Conservation (phyloP, 1,140 invertebrate genomes). For the Leptoteleia sp. region DNA sequence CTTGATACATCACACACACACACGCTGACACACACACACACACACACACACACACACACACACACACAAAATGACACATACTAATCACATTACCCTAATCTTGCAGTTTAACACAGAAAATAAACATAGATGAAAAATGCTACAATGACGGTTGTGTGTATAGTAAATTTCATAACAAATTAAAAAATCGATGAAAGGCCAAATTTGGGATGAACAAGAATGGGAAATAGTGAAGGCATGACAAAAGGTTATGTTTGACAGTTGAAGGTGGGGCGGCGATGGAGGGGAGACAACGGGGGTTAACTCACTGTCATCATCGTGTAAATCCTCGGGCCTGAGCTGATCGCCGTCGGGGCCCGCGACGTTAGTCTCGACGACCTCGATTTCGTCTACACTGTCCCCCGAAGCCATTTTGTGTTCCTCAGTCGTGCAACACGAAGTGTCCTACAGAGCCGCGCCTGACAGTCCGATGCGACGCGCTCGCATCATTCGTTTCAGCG, state of each 20-base stretch:
- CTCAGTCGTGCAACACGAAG: conserved; percentile 38
- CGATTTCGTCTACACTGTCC: conserved; percentile 85
- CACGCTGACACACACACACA: no score
- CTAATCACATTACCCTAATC: conserved; percentile 57
- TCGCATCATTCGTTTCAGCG: conserved; percentile 48
- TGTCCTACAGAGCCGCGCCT: conserved; percentile 59
- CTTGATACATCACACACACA: no score
- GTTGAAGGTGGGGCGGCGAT: conserved; percentile 36
- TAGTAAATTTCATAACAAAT: no score
- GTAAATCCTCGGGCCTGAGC: conserved; percentile 74
- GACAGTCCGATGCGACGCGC: conserved; percentile 53
- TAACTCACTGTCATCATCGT: conserved; percentile 79
- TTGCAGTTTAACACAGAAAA: not conserved
- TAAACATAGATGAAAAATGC: conserved; percentile 2
- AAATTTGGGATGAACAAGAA: not conserved
- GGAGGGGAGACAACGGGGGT: not conserved
- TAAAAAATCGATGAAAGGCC: not conserved
- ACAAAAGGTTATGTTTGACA: conserved; percentile 66
- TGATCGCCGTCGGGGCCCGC: conserved; percentile 70
- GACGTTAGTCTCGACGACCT: conserved; percentile 82
- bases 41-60: no score
- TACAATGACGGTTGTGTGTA: no score
- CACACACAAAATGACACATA: no score
- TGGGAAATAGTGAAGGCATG: conserved; percentile 2
- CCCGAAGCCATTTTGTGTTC: conserved; percentile 86